Evolutionary conservation across 2,113 vertebrate species (phyloP).

Genomic region (human): DNA sequence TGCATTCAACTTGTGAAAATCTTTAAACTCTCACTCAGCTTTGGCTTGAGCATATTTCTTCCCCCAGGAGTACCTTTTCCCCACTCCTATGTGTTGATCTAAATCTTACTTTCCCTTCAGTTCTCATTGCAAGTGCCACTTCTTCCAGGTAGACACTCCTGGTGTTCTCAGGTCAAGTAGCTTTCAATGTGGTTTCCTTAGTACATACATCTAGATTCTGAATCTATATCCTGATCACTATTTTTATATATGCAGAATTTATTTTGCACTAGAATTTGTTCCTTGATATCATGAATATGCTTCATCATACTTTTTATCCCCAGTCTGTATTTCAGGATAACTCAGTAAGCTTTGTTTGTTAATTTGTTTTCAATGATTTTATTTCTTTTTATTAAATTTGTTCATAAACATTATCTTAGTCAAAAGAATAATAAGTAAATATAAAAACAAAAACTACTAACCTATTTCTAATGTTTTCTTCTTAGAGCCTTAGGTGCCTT

Average conservation of each 20-base stretch:
- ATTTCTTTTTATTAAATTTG: background rate
- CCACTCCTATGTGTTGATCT: background rate
- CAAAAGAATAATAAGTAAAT: background rate
- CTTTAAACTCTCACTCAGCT: background rate
- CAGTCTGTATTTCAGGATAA: background rate
- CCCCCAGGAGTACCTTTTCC: background rate
- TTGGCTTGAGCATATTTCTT: background rate
- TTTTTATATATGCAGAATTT: background rate
- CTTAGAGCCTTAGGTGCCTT: background rate
- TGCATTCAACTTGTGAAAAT: background rate
- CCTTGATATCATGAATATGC: background rate
- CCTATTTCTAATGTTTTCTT: background rate
- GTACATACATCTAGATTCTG: too few species aligned
- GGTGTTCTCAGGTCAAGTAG: background rate
- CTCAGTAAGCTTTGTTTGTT: background rate
- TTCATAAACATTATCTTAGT: background rate
- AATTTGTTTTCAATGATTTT: background rate
- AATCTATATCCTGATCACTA: background rate
- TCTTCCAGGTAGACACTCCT: background rate
- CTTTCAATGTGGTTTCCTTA: background rate
- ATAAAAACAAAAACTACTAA: background rate
- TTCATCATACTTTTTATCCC: background rate
- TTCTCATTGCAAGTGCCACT: background rate
- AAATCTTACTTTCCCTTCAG: background rate
- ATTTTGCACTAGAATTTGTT: background rate